Percentiles rank a stretch among this genome's conserved stretches.
Evolutionary conservation across 2,888 invertebrate genomes (phyloP).

Genomic region (Xanthorhoe designata): DNA sequence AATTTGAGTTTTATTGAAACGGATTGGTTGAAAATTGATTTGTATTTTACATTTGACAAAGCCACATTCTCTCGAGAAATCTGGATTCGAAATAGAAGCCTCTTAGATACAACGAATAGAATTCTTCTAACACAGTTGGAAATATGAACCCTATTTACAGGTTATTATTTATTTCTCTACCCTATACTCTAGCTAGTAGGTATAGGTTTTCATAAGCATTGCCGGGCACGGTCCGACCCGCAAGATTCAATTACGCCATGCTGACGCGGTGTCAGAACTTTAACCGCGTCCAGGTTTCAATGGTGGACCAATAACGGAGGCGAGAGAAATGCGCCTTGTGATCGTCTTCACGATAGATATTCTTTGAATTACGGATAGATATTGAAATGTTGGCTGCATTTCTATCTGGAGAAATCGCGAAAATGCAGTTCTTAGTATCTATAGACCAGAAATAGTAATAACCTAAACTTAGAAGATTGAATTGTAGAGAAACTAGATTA

Average conservation of each 20-base stretch:
- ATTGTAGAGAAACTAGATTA: neutral
- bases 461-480: neutral
- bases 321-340: slow-evolving; percentile 26
- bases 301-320: slow-evolving; percentile 38
- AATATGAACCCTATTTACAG: neutral
- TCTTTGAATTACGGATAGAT: slow-evolving; percentile 10
- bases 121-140: neutral
- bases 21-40: slow-evolving; percentile 53
- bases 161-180: slow-evolving; percentile 7
- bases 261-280: slow-evolving; percentile 71
- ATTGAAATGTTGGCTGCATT: slow-evolving; percentile 13
- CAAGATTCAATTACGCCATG: slow-evolving; percentile 72
- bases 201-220: slow-evolving; percentile 56
- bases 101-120: neutral
- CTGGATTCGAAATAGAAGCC: slow-evolving; percentile 7
- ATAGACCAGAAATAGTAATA: neutral
- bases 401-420: neutral
- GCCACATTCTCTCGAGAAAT: slow-evolving; percentile 25
- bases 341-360: slow-evolving; percentile 13
- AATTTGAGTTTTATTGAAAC: slow-evolving; percentile 64
- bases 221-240: slow-evolving; percentile 54
- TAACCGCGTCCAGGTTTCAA: slow-evolving; percentile 51
- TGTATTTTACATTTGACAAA: slow-evolving; percentile 41
- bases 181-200: slow-evolving; percentile 15
- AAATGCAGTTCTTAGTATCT: neutral